Evolutionary conservation across 2,888 invertebrate genomes (phyloP), one percentile per base, ranked within the genome.

Genomic region (Tigriopus californicus): DNA sequence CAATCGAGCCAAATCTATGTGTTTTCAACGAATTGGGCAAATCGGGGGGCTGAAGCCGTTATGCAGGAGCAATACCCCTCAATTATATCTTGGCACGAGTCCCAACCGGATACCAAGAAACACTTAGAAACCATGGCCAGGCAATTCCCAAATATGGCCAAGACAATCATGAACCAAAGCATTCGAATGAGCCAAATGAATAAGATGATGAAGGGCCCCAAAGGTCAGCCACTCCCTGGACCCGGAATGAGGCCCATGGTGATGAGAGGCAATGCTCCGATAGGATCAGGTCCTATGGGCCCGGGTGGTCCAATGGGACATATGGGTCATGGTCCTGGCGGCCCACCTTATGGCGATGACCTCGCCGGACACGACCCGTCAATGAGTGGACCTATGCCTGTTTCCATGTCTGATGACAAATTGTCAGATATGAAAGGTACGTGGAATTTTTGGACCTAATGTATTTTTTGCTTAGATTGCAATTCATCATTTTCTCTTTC

Each of bases 1-100:
- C 92, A 95, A 73, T 92, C 94, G 74, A 92, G 89, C 74, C 92
- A 94, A 73, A 90, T 95, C 71, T 95, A 92, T 79, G 94, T 95
- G 66, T 95, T 95, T 75, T 89, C 91, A 22, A 94, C 95, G 10
- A 76, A 82, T 67, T 74, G 92, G 73, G 95, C 94, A 3, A 95
- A 95, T 73, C 85, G 89, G 69, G 92, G 91, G 5, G 94, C 94
- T 0, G 92, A 95, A 67, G 81, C 87, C 13, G 92, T 94, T 13
- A 74, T 89, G 62, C 83, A 83, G 62, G 88, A 91, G 1, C 87
- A 88, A 67, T 90, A 82, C 71, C 83, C 85, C 67, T 86, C 88
- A 57, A 92, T 95, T 66, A 88, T 94, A 66, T 85, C 88, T 40
- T 95, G 85, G 73, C 95, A 95, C 69, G 89, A 90, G 76, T 86